Conservation (phyloP, 2,113 vertebrate genomes). For the Erythrolamprus reginae region DNA sequence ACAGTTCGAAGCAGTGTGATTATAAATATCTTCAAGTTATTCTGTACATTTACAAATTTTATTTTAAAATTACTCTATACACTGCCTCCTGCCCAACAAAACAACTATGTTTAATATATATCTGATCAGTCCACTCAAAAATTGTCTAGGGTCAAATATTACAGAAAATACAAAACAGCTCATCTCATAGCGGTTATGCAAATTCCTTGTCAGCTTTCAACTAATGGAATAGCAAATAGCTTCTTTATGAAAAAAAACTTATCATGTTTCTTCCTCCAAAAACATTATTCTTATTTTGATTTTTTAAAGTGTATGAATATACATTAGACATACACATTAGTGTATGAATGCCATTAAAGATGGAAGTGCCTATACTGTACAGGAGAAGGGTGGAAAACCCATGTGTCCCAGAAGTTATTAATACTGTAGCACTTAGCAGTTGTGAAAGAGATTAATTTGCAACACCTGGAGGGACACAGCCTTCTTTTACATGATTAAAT, state of each 20-base stretch:
- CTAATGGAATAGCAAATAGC: background rate
- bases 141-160: background rate
- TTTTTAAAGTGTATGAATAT: no score
- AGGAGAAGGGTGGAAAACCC: background rate
- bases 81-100: background rate
- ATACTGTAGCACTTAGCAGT: background rate
- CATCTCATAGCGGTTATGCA: background rate
- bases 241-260: background rate
- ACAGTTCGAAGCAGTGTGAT: background rate
- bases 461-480: background rate
- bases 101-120: background rate
- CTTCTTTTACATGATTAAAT: background rate
- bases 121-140: background rate
- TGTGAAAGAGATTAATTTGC: background rate
- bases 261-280: background rate
- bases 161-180: background rate
- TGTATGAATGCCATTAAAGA: background rate
- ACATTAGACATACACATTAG: no score
- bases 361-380: background rate
- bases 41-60: background rate
- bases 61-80: background rate
- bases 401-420: background rate
- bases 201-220: background rate
- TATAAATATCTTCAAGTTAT: background rate
- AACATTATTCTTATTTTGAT: background rate